Conservation (phyloP, 2,797 vertebrate species). For the Podargus strigoides region DNA sequence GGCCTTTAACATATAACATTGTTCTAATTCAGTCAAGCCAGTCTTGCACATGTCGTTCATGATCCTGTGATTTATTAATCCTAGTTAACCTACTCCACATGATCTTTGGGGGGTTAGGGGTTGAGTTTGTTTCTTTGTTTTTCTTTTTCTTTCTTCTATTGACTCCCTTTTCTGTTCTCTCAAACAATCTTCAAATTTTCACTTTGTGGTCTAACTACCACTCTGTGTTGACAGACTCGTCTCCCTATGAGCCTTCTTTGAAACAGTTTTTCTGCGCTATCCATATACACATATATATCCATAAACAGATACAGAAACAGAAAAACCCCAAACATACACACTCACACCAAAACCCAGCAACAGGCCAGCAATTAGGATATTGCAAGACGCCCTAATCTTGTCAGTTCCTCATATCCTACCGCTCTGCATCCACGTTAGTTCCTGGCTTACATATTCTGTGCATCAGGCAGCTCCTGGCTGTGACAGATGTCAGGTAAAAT, state of each 20-base stretch:
- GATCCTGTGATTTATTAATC: neutral
- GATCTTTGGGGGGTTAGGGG: neutral
- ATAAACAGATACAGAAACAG: neutral
- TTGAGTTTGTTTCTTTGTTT: neutral
- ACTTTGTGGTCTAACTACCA: neutral
- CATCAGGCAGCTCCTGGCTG: neutral
- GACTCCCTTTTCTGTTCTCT: neutral
- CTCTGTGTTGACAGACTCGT: neutral
- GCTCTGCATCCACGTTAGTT: neutral
- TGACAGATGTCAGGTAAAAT: neutral
- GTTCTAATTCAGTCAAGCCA: neutral
- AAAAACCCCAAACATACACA: fast-evolving
- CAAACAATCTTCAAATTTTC: neutral
- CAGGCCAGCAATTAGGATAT: neutral
- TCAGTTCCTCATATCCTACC: neutral
- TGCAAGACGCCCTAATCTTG: neutral
- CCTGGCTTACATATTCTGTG: neutral
- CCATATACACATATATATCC: neutral
- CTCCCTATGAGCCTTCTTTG: neutral
- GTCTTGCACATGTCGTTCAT: neutral
- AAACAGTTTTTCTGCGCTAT: neutral
- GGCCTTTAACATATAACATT: neutral
- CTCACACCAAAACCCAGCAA: neutral
- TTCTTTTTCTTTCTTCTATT: neutral
- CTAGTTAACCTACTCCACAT: neutral